Evolutionary conservation across 92 coral and sea anemone genomes (phyloP).

Genomic region (Palythoa heliodiscus): DNA sequence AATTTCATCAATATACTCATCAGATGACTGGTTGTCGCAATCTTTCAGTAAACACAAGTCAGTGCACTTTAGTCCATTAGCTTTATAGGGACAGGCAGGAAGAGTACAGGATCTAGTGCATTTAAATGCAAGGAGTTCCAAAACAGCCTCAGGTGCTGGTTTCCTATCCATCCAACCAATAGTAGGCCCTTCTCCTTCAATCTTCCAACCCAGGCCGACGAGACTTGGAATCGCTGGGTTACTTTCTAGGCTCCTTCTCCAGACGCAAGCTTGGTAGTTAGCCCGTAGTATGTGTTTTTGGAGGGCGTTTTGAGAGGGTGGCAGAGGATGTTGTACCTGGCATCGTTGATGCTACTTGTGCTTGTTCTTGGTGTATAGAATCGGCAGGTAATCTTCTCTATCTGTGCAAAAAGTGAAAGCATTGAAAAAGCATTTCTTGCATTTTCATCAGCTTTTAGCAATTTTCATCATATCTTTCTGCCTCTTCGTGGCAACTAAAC

Average conservation of each 20-base stretch:
- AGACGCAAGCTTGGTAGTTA: constrained; percentile 54
- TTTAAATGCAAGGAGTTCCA: constrained; percentile 60
- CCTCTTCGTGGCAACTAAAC: no score
- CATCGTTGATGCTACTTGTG: constrained; percentile 43
- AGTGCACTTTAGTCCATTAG: constrained; percentile 46
- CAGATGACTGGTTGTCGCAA: constrained; percentile 41
- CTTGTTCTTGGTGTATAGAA: constrained; percentile 52
- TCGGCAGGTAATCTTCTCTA: constrained; percentile 46
- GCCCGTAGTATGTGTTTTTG: constrained; percentile 47
- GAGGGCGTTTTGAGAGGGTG: constrained; percentile 47
- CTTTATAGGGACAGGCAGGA: constrained; percentile 38
- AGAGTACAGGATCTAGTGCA: constrained; percentile 48
- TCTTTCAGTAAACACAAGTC: constrained; percentile 49
- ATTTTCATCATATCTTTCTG: no score
- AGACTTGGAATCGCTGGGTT: constrained; percentile 59
- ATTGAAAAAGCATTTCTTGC: no score
- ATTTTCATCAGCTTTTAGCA: no score
- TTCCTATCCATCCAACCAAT: constrained; percentile 54
- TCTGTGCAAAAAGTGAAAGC: no score
- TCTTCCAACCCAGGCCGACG: no score
- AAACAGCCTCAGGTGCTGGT: constrained; percentile 61
- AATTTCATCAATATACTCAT: background rate
- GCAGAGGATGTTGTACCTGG: constrained; percentile 51
- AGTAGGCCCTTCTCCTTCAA: no score
- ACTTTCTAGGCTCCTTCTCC: constrained; percentile 59